Percentiles rank a stretch among this genome's conserved stretches.
Conservation (phyloP, 23 tunicate genomes). For the Ciona savignyi region DNA sequence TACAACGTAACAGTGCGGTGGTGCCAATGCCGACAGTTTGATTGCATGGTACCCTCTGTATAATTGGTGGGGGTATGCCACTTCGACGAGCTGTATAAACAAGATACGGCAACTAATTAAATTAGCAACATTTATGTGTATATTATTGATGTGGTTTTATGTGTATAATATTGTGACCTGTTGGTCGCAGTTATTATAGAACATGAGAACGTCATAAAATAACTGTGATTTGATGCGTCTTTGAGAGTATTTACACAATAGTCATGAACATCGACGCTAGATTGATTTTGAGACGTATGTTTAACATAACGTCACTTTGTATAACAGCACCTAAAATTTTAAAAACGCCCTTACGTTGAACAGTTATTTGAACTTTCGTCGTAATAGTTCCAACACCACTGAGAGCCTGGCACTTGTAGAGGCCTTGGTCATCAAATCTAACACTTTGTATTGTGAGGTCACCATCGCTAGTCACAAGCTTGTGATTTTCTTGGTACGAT, state of each 20-base stretch:
- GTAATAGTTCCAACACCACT: conserved; percentile 22
- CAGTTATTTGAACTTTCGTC: conserved; percentile 35
- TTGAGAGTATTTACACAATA: no score
- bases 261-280: no score
- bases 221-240: no score
- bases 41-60: conserved; percentile 29
- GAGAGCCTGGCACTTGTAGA: conserved; percentile 57
- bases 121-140: no score
- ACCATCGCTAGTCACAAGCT: conserved; percentile 46
- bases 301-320: neutral
- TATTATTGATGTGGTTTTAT: no score
- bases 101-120: no score
- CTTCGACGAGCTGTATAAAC: conserved; percentile 15
- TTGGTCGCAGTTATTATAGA: no score
- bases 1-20: conserved; percentile 14
- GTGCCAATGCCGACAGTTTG: conserved; percentile 19
- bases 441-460: conserved; percentile 50
- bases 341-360: conserved; percentile 30
- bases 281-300: no score
- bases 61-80: conserved; percentile 38
- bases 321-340: neutral
- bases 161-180: no score
- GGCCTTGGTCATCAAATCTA: conserved; percentile 39
- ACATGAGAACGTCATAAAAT: no score
- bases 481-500: conserved; percentile 29